phyloP scores from a whole-genome alignment of 1,140 invertebrate genomes.

The Drosophila orosa region DNA sequence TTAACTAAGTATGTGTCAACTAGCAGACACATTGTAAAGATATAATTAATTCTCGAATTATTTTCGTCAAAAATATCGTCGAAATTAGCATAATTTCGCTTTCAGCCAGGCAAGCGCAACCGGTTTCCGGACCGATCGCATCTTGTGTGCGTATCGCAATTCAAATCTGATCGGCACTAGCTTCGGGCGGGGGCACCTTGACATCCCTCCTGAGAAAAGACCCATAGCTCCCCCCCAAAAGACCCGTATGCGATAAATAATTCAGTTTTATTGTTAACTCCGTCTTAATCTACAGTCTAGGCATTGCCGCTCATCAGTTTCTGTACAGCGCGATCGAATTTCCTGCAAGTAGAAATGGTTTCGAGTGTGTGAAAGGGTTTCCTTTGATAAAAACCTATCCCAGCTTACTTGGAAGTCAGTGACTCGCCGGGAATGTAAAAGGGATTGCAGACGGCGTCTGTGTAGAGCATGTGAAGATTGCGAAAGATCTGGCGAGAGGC shows the following conservation, averaged over 20 bases:
- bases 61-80: slow-evolving; percentile 35
- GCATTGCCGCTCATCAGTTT: slow-evolving; percentile 86
- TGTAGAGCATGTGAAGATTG: slow-evolving; percentile 95
- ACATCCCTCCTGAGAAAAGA: slow-evolving; percentile 31
- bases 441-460: slow-evolving; percentile 96
- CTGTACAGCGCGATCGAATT: slow-evolving; percentile 87
- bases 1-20: slow-evolving; percentile 48
- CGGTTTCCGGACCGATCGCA: slow-evolving; percentile 32
- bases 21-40: slow-evolving; percentile 49
- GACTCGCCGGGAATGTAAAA: slow-evolving; percentile 96
- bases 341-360: slow-evolving; percentile 85
- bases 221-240: background rate
- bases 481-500: slow-evolving; percentile 90
- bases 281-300: slow-evolving; percentile 23
- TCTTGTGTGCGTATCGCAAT: slow-evolving; percentile 42
- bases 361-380: background rate
- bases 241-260: slow-evolving; percentile 20
- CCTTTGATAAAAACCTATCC: background rate
- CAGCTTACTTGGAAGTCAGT: slow-evolving; percentile 91
- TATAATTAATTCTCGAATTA: slow-evolving; percentile 55
- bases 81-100: slow-evolving; percentile 39
- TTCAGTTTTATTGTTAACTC: slow-evolving; percentile 31
- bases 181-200: slow-evolving; percentile 39
- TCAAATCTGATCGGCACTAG: slow-evolving; percentile 18
- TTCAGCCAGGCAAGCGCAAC: slow-evolving; percentile 15